Percentiles rank a stretch among this genome's conserved stretches.
Evolutionary conservation across 2,113 vertebrate genomes (phyloP).

Genomic region (Cryptotis parvus): DNA sequence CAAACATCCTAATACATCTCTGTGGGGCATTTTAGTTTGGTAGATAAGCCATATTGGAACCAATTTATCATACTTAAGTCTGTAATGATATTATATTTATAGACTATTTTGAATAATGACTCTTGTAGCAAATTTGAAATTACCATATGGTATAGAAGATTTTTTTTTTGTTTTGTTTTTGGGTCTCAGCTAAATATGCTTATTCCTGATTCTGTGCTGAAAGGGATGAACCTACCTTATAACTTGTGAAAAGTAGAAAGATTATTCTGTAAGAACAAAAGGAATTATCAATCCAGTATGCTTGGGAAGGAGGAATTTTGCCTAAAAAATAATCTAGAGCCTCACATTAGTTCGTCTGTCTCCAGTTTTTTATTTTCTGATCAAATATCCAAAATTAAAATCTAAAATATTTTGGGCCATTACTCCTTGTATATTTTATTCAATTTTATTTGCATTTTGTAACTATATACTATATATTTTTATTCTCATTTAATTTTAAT

Average conservation of each 20-base stretch:
- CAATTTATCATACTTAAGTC: conserved; percentile 20
- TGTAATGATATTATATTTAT: not conserved
- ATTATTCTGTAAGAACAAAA: conserved; percentile 1
- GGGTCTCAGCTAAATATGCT: too few relatives aligned
- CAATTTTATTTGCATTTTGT: not conserved
- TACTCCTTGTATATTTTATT: not conserved
- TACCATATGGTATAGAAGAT: not conserved
- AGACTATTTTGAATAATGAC: conserved; percentile 1
- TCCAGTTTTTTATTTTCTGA: not conserved
- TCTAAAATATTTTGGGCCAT: not conserved
- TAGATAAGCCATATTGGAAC: not conserved
- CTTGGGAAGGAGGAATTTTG: conserved; percentile 19
- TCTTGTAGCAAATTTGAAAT: conserved; percentile 22
- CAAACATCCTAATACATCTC: not conserved
- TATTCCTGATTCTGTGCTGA: not conserved
- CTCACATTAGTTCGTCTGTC: not conserved
- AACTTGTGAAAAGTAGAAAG: not conserved
- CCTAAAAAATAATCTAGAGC: not conserved
- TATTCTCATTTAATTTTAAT: conserved; percentile 1
- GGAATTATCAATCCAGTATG: not conserved
- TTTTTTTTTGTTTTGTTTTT: too few relatives aligned
- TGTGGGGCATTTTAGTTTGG: not conserved
- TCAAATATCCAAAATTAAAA: not conserved
- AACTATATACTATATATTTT: not conserved
- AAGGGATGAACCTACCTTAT: not conserved